Conservation (phyloP, 2,113 vertebrate genomes). For the Enhydra lutris region DNA sequence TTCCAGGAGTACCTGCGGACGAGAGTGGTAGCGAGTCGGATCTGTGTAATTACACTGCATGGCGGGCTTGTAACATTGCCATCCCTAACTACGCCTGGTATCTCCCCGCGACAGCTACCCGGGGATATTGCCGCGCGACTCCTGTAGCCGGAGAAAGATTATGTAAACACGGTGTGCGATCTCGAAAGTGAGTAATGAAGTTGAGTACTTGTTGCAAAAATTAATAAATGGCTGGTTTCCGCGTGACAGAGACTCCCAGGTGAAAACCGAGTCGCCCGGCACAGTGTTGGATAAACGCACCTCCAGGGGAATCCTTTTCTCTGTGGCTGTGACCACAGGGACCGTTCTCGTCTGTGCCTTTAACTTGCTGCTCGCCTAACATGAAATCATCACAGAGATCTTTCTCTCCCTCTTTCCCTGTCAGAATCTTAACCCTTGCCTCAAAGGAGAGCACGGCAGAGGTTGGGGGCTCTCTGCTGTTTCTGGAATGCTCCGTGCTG, state of each 20-base stretch:
- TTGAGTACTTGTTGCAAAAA: conserved; percentile 64
- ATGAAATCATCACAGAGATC: neutral
- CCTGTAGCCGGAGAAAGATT: conserved; percentile 55
- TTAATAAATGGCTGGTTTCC: conserved; percentile 59
- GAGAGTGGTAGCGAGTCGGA: conserved; percentile 19
- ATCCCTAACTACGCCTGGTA: conserved; percentile 14
- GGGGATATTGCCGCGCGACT: neutral
- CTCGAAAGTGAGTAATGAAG: conserved; percentile 68
- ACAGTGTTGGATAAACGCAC: neutral
- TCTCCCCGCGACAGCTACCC: neutral
- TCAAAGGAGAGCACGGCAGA: accelerated
- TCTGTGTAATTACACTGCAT: conserved; percentile 46
- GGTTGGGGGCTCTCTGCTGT: accelerated
- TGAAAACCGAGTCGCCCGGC: neutral
- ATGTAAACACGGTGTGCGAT: conserved; percentile 18
- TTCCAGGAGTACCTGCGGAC: conserved; percentile 57
- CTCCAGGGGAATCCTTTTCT: neutral
- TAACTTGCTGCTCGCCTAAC: neutral
- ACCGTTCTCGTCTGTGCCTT: neutral
- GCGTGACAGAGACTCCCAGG: neutral
- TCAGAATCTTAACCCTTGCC: neutral
- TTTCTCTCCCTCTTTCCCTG: neutral
- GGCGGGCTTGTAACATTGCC: conserved; percentile 16
- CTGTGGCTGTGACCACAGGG: neutral
- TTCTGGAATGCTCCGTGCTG: neutral